phyloP scores from a whole-genome alignment of 2,888 invertebrate species.

The Marasmarcha lunaedactyla region DNA sequence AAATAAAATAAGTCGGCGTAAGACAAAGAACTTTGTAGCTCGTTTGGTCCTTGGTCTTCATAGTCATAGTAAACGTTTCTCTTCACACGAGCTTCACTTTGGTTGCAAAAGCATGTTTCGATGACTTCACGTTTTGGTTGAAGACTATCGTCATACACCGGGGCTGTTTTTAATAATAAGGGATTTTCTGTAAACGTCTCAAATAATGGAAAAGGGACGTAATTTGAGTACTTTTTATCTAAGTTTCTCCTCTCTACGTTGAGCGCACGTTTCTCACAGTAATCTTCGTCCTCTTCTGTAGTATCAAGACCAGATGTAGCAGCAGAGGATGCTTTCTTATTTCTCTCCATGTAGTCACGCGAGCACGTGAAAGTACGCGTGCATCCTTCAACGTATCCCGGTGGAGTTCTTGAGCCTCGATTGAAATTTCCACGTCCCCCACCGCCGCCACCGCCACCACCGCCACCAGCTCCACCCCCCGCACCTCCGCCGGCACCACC shows the following conservation, averaged over 20 bases:
- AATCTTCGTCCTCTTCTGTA: conserved; percentile 39
- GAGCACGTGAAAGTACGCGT: conserved; percentile 57
- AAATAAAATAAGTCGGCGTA: conserved; percentile 29
- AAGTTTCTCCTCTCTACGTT: conserved; percentile 22
- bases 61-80: conserved; percentile 14
- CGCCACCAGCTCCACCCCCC: conserved; percentile 19
- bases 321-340: conserved; percentile 30
- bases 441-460: conserved; percentile 13
- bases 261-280: conserved; percentile 48
- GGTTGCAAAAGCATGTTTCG: conserved; percentile 18
- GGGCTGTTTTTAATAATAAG: background rate
- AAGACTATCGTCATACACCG: background rate
- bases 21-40: conserved; percentile 14
- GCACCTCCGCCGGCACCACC: conserved; percentile 17
- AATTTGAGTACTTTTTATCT: conserved; percentile 9
- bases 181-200: background rate
- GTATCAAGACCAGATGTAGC: conserved; percentile 7
- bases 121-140: background rate
- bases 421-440: conserved; percentile 19
- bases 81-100: conserved; percentile 21
- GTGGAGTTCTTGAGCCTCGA: conserved; percentile 46
- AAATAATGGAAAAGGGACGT: no score
- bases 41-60: background rate
- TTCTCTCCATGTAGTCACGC: conserved; percentile 43
- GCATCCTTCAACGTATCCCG: conserved; percentile 54